Base-by-base conservation (phyloP, 2,888 invertebrate species). In the Apodemia zela region DNA sequence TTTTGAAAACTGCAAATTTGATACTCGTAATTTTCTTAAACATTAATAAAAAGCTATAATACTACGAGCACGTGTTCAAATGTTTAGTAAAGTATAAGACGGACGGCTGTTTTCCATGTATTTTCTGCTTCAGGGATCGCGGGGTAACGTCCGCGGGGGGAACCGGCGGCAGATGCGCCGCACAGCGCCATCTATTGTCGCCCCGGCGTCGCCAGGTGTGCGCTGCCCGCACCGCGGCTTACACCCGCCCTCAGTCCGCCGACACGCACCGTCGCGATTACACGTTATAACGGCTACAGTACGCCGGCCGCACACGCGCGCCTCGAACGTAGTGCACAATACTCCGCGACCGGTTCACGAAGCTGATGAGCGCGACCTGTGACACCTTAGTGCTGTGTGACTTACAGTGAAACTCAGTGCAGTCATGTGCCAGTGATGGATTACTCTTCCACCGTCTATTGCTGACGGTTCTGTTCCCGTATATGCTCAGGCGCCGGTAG, bases 301-400 rank as follows among this genome's bases (percentile, higher is more conserved):
- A 78, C 76, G 79, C 82, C 80, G 81, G 72, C 74, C 74, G 72
- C 85, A 87, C 86, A 85, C 90, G 90, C 90, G 90, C 85, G 83
- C 84, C 88, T 86, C 85, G 85, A 89, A 89, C 87, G 84, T 86
- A 89, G 89, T 89, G 85, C 83, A 86, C 85, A 81, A 84, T 81
- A 72, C 69, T 78, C 72, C 84, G 82, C 85, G 87, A 88, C 87
- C 89, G 89, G 88, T 87, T 87, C 80, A 76, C 38, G 38, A 38
- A 80, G 81, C 83, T 83, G 85, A 88, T 87, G 88, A 86, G 82
- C 87, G 72, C 75, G 80, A 85, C 79, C 81, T 82, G 89, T 89
- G 89, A 89, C 89, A 89, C 79, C 87, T 82, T 84, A 86, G 89
- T 89, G 89, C 85, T 84, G 85, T 89, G 90, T 88, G 90, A 89